Percentiles rank a stretch among this genome's conserved stretches.
Evolutionary conservation across 1,140 invertebrate genomes (phyloP).

Genomic region (Paralvinella palmiformis): DNA sequence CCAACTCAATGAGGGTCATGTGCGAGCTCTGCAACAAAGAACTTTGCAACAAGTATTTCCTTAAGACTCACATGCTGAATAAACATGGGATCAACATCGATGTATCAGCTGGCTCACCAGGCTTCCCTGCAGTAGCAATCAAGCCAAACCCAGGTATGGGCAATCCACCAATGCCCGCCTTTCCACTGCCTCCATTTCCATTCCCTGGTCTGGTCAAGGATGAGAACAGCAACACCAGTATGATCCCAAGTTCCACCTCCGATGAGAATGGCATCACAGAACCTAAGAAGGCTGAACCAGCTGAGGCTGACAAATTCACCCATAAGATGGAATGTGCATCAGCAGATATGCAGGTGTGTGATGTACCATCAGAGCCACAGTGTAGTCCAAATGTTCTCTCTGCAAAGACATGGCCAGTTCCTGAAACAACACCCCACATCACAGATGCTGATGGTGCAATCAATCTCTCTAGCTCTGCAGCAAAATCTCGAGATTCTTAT

Average conservation of each 20-base stretch:
- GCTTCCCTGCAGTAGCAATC: not conserved
- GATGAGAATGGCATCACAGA: not conserved
- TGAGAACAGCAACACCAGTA: not conserved
- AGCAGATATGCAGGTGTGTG: not conserved
- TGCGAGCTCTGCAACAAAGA: conserved; percentile 99
- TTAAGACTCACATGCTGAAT: conserved; percentile 60
- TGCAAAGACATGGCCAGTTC: conserved; percentile 11
- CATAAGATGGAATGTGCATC: not conserved
- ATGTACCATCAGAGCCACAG: not conserved
- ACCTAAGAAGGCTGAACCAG: not conserved
- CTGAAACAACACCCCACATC: conserved; percentile 19
- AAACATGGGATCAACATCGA: conserved; percentile 16
- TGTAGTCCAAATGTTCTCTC: conserved; percentile 11
- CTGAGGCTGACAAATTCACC: not conserved
- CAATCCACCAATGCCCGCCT: not conserved
- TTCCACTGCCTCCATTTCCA: not conserved
- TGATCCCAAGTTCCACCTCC: not conserved
- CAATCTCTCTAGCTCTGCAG: conserved; percentile 9
- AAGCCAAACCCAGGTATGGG: not conserved
- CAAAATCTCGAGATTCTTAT: not conserved
- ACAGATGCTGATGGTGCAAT: conserved; percentile 10
- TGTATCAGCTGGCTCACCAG: conserved; percentile 8
- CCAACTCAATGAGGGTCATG: conserved; percentile 58
- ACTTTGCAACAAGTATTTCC: conserved; percentile 97
- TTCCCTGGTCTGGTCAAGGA: not conserved